These are phyloP conservation scores for Charina bottae DNA, from an alignment of 2,113 vertebrate genomes.

Conservation along the genomic window DNA sequence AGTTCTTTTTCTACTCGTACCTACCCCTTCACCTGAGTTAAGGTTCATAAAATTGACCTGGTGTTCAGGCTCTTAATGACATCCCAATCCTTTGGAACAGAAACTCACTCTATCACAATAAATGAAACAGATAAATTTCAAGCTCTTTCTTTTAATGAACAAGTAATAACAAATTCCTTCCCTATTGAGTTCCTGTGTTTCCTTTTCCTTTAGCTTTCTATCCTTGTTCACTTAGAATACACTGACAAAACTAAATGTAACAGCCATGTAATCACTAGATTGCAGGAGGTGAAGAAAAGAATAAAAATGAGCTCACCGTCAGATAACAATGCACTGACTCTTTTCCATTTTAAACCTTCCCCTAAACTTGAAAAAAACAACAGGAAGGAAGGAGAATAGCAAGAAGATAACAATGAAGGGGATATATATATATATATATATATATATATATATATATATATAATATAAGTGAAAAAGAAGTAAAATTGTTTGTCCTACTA, in stretches of 20 bases:
- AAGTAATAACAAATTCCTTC: conserved; percentile 33
- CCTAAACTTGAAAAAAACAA: neutral
- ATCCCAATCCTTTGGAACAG: conserved; percentile 32
- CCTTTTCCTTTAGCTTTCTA: conserved; percentile 30
- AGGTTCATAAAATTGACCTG: conserved; percentile 17
- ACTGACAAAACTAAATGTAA: conserved; percentile 38
- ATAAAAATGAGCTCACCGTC: conserved; percentile 15
- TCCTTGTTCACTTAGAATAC: conserved; percentile 33
- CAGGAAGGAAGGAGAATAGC: neutral
- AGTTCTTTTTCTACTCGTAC: neutral
- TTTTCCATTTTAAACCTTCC: neutral
- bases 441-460: too few species aligned
- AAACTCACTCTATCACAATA: conserved; percentile 33
- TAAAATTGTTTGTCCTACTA: neutral
- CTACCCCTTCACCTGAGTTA: neutral
- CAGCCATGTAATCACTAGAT: conserved; percentile 34
- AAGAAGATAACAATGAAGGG: neutral
- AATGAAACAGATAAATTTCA: conserved; percentile 43
- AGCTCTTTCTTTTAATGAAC: conserved; percentile 34
- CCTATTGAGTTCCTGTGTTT: conserved; percentile 28
- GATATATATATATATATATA: too few species aligned
- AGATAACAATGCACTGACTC: conserved; percentile 26
- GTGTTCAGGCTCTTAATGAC: conserved; percentile 30
- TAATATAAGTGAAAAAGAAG: too few species aligned
- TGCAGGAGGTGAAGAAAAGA: conserved; percentile 24